Conservation (phyloP, 2,888 invertebrate genomes). For the Pachliopta kotzebuea region DNA sequence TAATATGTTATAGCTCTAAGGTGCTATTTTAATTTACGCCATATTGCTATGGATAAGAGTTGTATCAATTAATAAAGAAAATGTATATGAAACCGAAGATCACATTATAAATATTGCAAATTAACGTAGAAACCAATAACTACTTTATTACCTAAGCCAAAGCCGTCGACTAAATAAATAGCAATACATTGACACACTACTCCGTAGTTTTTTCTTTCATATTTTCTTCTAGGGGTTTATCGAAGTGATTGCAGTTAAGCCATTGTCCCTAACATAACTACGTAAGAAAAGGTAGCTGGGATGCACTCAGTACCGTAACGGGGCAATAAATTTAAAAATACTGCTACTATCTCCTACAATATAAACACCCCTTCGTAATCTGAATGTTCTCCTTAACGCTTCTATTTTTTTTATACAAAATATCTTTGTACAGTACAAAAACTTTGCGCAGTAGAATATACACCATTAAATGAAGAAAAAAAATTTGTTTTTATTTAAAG, state of each 20-base stretch:
- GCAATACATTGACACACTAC: neutral
- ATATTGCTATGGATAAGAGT: too few relatives aligned
- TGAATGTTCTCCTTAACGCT: slow-evolving; percentile 55
- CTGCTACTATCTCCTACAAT: slow-evolving; percentile 63
- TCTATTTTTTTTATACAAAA: slow-evolving; percentile 31
- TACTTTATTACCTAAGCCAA: neutral
- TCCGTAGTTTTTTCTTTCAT: neutral
- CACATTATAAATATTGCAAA: neutral
- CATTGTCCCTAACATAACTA: slow-evolving; percentile 41
- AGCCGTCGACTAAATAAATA: neutral
- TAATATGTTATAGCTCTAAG: too few relatives aligned
- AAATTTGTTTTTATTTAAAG: neutral
- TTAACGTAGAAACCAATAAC: neutral
- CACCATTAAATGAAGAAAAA: neutral
- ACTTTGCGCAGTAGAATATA: neutral
- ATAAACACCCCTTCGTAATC: slow-evolving; percentile 66
- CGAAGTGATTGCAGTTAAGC: slow-evolving; percentile 16
- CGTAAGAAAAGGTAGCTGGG: slow-evolving; percentile 41
- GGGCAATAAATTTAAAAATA: slow-evolving; percentile 68
- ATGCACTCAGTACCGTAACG: slow-evolving; percentile 67
- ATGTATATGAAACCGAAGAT: neutral
- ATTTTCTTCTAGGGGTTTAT: neutral
- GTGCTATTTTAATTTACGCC: too few relatives aligned
- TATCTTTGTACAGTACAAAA: slow-evolving; percentile 8
- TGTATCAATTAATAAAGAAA: neutral